These are phyloP conservation scores for Chlorodrepanis virens DNA, from an alignment of 2,113 vertebrate genomes.

Conservation along the genomic window DNA sequence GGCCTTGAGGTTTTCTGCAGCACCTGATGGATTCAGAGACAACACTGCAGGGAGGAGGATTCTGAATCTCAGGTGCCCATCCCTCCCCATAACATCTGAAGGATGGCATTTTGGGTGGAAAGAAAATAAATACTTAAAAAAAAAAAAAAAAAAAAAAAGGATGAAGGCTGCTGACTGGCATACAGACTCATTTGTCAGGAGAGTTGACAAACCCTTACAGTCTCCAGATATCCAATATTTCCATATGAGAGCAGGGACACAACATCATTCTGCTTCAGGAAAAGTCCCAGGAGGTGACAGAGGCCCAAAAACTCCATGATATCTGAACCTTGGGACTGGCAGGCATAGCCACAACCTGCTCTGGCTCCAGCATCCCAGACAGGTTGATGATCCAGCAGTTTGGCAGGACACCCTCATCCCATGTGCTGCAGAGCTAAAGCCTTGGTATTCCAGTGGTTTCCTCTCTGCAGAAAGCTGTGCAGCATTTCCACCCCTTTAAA, in stretches of 20 bases:
- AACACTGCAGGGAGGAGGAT: neutral
- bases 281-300: neutral
- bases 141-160: neutral
- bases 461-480: neutral
- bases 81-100: neutral
- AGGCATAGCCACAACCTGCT: neutral
- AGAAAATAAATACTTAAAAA: neutral
- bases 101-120: neutral
- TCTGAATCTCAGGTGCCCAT: neutral
- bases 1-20: neutral
- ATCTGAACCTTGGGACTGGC: neutral
- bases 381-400: neutral
- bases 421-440: neutral
- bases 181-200: neutral
- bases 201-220: neutral
- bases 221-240: neutral
- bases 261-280: neutral
- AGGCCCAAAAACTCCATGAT: neutral
- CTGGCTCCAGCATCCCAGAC: neutral
- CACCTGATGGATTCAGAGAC: neutral
- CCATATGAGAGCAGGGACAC: rapidly evolving
- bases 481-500: conserved; percentile 44
- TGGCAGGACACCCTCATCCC: neutral
- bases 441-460: conserved; percentile 23
- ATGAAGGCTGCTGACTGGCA: neutral